A percentile compares a stretch with the other conserved stretches of the same genome.
Evolutionary conservation across 2,113 vertebrate genomes (phyloP).

Genomic region (Cisticola juncidis): DNA sequence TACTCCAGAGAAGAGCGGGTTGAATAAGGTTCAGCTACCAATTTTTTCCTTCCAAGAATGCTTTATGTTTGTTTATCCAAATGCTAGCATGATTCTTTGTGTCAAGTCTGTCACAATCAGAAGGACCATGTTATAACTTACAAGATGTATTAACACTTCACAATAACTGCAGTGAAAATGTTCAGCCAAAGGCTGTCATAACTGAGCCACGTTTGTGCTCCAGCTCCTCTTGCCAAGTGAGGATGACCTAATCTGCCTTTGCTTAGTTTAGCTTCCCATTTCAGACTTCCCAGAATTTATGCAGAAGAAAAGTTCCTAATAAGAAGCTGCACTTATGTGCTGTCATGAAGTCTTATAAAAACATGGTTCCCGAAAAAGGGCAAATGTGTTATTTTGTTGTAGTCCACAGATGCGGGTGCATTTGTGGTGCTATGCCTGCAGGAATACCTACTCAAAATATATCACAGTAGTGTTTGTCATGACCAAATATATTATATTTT

Average conservation of each 20-base stretch:
- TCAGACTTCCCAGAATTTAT: conserved; percentile 31
- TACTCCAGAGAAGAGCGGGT: background rate
- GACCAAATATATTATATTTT: background rate
- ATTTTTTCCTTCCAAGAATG: background rate
- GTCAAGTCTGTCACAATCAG: background rate
- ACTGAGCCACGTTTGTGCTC: background rate
- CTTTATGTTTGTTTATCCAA: background rate
- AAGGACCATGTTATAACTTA: background rate
- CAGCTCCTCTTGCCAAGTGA: background rate
- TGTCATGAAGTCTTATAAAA: background rate
- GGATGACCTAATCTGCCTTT: conserved; percentile 21
- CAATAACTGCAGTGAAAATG: background rate
- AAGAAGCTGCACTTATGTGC: background rate
- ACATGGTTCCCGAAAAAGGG: background rate
- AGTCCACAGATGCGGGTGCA: rapidly evolving
- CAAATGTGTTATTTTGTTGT: background rate
- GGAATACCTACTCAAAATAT: background rate
- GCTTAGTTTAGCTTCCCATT: background rate
- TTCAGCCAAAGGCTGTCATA: conserved; percentile 16
- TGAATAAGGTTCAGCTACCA: background rate
- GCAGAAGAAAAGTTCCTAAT: background rate
- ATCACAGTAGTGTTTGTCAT: background rate
- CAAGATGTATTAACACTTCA: background rate
- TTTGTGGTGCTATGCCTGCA: background rate
- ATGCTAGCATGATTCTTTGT: background rate